Percentiles rank a stretch among this genome's conserved stretches.
Evolutionary conservation across 2,797 vertebrate genomes (phyloP).

Genomic region (Prionace glauca): DNA sequence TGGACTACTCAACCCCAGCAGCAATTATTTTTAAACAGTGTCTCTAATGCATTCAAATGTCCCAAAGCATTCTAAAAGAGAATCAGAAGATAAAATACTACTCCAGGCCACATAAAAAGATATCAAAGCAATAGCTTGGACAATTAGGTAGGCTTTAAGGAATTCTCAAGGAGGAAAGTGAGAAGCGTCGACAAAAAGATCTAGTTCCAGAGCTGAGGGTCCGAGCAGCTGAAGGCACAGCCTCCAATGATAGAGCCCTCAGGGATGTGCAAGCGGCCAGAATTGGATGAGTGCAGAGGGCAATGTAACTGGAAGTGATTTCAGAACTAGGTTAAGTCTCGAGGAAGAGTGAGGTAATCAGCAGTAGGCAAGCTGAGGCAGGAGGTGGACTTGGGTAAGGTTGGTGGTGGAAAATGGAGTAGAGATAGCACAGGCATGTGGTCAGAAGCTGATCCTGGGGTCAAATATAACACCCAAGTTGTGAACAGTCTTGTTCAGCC

Average conservation of each 20-base stretch:
- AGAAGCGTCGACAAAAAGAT: background rate
- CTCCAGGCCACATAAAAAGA: background rate
- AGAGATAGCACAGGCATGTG: background rate
- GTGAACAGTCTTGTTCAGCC: background rate
- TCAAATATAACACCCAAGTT: background rate
- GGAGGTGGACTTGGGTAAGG: background rate
- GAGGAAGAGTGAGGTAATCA: background rate
- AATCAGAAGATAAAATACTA: background rate
- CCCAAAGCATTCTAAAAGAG: background rate
- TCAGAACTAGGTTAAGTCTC: background rate
- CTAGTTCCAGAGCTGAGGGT: background rate
- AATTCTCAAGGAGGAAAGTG: background rate
- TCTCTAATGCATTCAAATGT: background rate
- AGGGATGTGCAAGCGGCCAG: too few relatives aligned
- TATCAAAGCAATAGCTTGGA: background rate
- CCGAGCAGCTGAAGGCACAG: background rate
- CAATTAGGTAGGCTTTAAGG: background rate
- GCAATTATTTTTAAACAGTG: background rate
- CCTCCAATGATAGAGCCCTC: background rate
- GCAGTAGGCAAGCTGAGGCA: background rate
- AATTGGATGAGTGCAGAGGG: background rate
- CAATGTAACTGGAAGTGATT: background rate
- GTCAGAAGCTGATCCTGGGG: background rate
- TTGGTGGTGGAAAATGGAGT: background rate
- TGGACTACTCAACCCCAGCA: background rate